Evolutionary conservation across 1,140 invertebrate genomes (phyloP), one percentile per base, ranked within the genome.

Genomic region (Pissodes strobi): DNA sequence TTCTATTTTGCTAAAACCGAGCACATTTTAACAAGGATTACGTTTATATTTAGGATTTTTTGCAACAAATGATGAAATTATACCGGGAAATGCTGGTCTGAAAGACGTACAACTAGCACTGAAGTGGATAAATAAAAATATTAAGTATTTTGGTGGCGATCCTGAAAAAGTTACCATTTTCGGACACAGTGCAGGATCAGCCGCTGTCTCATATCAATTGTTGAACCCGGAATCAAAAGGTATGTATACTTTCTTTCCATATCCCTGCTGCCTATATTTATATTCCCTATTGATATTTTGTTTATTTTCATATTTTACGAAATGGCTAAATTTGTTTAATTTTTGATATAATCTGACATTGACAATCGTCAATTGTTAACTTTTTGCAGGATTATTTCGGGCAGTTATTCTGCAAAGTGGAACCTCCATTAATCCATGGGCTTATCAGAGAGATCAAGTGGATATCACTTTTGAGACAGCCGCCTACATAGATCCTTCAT

Each of bases 391-490:
- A 23, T 38, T 70, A 15, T 70, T 65, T 37, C 46, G 65, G 21
- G 52, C 27, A 10, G 66, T 55, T 4, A 68, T 70, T 18, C 22
- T 53, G 0, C 15, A 55, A 18, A 70, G 68, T 59, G 68, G 66
- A 1, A 49, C 60, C 0, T 46, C 53, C 10, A n/a, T 70, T 8
- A 13, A 18, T 41, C 55, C 58, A 17, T 70, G 68, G 68, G 57
- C 51, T 9, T 56, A 45, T 19, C 68, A 70, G 15, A 13, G 49
- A 27, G 27, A 66, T 18, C 41, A 64, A 18, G 46, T 22, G 21
- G 10, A 21, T n/a, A 46, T 65, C 1, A 52, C 55, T 8, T 65
- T 43, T 13, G 17, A 45, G 21, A 27, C 64, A n/a, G 66, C 60
- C 6, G 12, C 56, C 0, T 19, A 19, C 6, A 43, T 66, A 1